phyloP scores from a whole-genome alignment of 2,113 vertebrate species.

The Tragulus kanchil region DNA sequence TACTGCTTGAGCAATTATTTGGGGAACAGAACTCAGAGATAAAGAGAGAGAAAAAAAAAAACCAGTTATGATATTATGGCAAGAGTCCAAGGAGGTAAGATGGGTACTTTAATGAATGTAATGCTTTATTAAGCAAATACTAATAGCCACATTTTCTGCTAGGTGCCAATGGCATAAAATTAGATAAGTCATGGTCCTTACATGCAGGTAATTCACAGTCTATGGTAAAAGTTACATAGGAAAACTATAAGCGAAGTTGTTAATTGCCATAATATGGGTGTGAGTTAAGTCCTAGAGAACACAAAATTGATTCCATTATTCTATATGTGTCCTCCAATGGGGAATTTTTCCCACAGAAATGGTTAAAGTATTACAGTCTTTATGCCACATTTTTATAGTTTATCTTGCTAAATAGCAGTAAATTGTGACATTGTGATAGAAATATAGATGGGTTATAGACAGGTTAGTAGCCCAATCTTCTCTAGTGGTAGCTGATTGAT shows the following conservation, averaged over 20 bases:
- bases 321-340: conserved; percentile 50
- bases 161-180: conserved; percentile 28
- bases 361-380: not conserved
- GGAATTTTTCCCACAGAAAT: conserved; percentile 8
- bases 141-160: conserved; percentile 46
- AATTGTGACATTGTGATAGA: not conserved
- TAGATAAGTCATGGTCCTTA: conserved; percentile 33
- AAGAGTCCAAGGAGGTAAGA: conserved; percentile 39
- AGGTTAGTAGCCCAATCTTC: not conserved
- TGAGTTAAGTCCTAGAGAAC: conserved; percentile 38
- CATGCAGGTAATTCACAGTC: conserved; percentile 43
- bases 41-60: conserved; percentile 15
- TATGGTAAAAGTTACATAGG: not conserved
- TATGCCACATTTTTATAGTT: not conserved
- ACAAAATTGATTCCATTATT: conserved; percentile 62
- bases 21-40: not conserved
- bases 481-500: not conserved
- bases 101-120: conserved; percentile 22
- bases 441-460: not conserved
- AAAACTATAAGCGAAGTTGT: conserved; percentile 48
- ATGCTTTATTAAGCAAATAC: conserved; percentile 72
- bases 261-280: conserved; percentile 45
- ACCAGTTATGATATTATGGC: not conserved
- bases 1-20: not conserved
- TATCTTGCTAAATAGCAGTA: not conserved